Conservation (phyloP, 2,113 vertebrate genomes). For the Sapajus apella region DNA sequence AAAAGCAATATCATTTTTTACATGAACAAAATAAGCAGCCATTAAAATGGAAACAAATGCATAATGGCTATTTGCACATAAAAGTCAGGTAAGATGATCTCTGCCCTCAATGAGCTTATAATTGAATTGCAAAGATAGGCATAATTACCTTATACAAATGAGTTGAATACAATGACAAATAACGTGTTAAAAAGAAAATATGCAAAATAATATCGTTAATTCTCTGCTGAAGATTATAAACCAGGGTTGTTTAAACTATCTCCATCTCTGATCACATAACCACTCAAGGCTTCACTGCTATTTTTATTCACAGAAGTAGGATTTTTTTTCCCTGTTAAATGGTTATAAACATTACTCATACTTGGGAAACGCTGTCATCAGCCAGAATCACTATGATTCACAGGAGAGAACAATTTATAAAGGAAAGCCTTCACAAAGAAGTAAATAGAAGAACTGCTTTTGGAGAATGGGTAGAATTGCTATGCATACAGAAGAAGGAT, state of each 20-base stretch:
- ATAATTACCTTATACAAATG: not conserved
- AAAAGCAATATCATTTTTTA: not conserved
- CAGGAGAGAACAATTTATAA: not conserved
- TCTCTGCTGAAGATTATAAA: not conserved
- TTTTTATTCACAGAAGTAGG: not conserved
- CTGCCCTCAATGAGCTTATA: not conserved
- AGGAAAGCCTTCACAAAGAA: not conserved
- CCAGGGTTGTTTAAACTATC: not conserved
- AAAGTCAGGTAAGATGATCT: not conserved
- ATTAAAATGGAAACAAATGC: not conserved
- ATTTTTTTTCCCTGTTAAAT: slow-evolving; percentile 1
- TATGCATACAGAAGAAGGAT: not conserved
- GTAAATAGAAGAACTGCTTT: not conserved
- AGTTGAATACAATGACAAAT: slow-evolving; percentile 9
- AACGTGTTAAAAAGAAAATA: not conserved
- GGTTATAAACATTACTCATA: not conserved
- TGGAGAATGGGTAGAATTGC: not conserved
- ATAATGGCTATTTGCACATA: not conserved
- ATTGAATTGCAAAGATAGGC: not conserved
- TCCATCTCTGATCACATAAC: not conserved
- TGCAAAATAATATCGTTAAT: not conserved
- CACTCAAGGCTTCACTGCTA: not conserved
- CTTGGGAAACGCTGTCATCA: not conserved
- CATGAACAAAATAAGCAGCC: not conserved
- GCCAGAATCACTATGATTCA: not conserved